Conservation (phyloP, 2,797 vertebrate species). For the Manis crassicaudata region DNA sequence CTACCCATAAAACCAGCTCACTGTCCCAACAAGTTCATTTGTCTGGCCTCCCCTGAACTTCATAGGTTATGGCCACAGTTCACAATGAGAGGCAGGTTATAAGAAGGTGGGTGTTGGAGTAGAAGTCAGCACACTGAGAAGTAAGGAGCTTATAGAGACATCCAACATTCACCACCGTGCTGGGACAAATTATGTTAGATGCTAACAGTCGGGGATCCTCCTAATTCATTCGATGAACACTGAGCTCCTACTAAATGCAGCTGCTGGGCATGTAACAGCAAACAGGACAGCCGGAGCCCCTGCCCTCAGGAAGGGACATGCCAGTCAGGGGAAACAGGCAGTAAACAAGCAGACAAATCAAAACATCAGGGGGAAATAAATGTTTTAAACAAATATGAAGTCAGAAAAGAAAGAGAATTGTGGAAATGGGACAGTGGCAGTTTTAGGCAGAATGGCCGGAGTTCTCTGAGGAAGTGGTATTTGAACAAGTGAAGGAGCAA, state of each 20-base stretch:
- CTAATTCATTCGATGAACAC: neutral
- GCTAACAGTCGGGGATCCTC: neutral
- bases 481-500: neutral
- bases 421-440: neutral
- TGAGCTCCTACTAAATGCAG: neutral
- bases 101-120: neutral
- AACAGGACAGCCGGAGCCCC: neutral
- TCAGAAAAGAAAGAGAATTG: neutral
- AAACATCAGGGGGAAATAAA: neutral
- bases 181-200: neutral
- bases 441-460: neutral
- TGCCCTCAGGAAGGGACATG: neutral
- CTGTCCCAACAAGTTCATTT: neutral
- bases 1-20: neutral
- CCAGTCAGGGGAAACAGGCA: neutral
- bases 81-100: neutral
- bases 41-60: neutral
- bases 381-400: neutral
- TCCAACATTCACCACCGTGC: neutral
- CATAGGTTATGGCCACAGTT: neutral
- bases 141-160: neutral
- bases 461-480: neutral
- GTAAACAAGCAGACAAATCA: neutral
- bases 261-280: neutral
- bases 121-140: neutral